Conservation (phyloP, 2,113 vertebrate species). For the Aspidoscelis tigris region DNA sequence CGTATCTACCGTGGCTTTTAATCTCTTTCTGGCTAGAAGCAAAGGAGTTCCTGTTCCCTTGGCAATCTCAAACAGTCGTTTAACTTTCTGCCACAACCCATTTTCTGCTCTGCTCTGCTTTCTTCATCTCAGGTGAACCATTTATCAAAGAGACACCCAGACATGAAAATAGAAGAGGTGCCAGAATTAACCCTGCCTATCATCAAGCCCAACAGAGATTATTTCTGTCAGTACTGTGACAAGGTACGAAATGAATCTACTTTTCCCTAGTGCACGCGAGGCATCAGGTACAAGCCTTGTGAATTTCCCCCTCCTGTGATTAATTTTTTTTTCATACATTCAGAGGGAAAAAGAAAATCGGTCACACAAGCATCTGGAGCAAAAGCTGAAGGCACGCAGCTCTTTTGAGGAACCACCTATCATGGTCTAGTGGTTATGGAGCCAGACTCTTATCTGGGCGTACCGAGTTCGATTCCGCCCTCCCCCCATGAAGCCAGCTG, state of each 20-base stretch:
- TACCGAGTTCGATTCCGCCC: no score
- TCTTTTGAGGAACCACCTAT: background rate
- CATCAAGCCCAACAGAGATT: conserved; percentile 98
- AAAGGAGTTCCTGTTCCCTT: background rate
- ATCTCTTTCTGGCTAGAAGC: background rate
- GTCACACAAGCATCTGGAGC: background rate
- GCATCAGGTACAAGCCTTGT: background rate
- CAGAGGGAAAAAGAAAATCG: conserved; percentile 10
- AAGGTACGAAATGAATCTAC: conserved; percentile 82
- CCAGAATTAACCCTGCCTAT: conserved; percentile 96
- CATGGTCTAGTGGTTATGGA: background rate
- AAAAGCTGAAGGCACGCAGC: background rate
- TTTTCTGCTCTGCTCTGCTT: conserved; percentile 42
- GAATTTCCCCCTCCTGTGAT: background rate
- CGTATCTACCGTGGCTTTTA: background rate
- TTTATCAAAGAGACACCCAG: conserved; percentile 96
- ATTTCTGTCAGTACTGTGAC: conserved; percentile 98
- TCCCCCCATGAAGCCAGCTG: no score
- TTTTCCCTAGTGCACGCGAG: background rate
- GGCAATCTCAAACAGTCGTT: background rate
- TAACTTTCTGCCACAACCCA: conserved; percentile 32
- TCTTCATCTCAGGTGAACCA: conserved; percentile 89
- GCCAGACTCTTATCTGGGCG: no score
- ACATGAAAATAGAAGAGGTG: conserved; percentile 97
- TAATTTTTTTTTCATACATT: background rate